Base-by-base conservation (phyloP, 2,888 invertebrate genomes). In the Tricholauxania praeusta region DNA sequence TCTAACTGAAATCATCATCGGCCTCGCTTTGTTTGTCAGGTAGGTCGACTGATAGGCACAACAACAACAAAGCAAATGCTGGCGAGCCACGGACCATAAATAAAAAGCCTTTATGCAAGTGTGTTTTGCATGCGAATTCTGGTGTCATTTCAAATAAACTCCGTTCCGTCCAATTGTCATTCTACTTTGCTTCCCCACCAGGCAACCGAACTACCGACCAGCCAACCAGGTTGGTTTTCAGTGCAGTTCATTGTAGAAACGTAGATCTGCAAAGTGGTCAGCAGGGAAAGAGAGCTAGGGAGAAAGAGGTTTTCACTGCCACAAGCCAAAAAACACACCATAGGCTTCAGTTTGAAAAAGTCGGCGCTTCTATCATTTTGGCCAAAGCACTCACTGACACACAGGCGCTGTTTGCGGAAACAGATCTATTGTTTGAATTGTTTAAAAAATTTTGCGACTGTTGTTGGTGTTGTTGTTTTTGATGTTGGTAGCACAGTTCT, bases 341-440 rank as follows among this genome's bases (percentile, higher is more conserved):
- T 32, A 51, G 51, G 10, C 6, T 52, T 17, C 17, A 63, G 39
- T 62, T 60, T 63, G 51, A 39, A 71, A 55, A 49, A 14, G 71
- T 64, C 71, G 55, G 64, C 55, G 55, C 55, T 71, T 71, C 64
- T 71, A 64, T 71, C 63, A 48, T 53, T 59, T 68, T 57, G 59
- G 62, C 49, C 22, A 49, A 59, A 65, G 39, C 19, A 71, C 12
- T 57, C 48, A 39, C 52, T 39, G 65, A 47, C 63, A 32, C n/a
- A 60, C 48, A 19, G 52, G 32, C 39, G 22, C 12, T 28, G 15
- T 15, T 39, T 53, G 6, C 15, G 28, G 32, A 1, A 17, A 66
- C 72, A 28, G 39, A 66, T 51, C 66, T 66, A 72, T 72, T 66
- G 72, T 66, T 72, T 15, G 71, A 53, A 47, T 71, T n/a, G 71